Evolutionary conservation across 2,797 vertebrate genomes (phyloP).

Genomic region (Salmo trutta): DNA sequence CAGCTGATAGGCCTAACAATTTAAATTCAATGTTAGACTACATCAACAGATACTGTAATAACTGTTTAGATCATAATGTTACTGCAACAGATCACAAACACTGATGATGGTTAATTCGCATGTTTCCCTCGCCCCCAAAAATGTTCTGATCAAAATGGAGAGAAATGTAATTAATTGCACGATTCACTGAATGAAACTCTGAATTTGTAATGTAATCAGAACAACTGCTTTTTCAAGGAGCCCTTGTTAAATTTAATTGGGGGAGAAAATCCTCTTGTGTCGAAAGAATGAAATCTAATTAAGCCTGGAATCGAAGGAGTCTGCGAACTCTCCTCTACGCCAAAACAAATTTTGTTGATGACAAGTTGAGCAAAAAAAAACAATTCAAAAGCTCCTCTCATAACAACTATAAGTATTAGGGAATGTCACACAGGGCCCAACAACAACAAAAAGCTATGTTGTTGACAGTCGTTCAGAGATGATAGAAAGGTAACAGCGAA

Average conservation of each 20-base stretch:
- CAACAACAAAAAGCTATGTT: conserved; percentile 45
- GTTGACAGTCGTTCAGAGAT: conserved; percentile 18
- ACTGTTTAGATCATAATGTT: conserved; percentile 56
- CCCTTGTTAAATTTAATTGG: conserved; percentile 79
- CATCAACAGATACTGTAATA: background rate
- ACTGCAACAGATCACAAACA: conserved; percentile 57
- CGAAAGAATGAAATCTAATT: conserved; percentile 76
- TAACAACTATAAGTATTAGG: background rate
- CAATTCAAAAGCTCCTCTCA: conserved; percentile 31
- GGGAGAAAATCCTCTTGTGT: conserved; percentile 59
- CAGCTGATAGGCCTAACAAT: background rate
- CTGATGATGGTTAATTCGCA: conserved; percentile 67
- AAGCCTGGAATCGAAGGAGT: conserved; percentile 69
- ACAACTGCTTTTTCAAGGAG: conserved; percentile 77
- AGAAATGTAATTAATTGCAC: conserved; percentile 77
- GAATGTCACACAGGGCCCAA: conserved; percentile 57
- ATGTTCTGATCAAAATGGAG: conserved; percentile 73
- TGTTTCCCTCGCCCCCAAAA: conserved; percentile 48
- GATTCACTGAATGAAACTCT: conserved; percentile 75
- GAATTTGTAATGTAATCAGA: conserved; percentile 79
- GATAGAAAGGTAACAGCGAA: background rate
- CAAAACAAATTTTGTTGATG: conserved; percentile 30
- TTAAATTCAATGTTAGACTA: background rate
- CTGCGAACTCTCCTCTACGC: conserved; percentile 55
- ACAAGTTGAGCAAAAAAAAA: conserved; percentile 50